Conservation (phyloP, 2,888 invertebrate species). For the Dryobotodes eremita region DNA sequence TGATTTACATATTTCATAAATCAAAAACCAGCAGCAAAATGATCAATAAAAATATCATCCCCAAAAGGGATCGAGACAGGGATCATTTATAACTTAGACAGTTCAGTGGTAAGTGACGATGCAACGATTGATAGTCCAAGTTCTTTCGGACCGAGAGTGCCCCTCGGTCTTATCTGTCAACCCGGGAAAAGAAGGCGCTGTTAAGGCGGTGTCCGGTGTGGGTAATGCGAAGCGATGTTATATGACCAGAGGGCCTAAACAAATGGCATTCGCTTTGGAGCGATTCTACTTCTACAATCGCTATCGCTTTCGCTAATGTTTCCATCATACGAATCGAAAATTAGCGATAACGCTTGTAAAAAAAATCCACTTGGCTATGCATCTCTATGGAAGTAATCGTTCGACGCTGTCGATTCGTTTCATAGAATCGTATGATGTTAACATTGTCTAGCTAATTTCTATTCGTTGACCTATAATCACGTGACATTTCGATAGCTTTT, state of each 20-base stretch:
- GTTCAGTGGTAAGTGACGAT: slow-evolving; percentile 51
- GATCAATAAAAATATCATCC: slow-evolving; percentile 34
- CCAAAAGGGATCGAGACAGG: slow-evolving; percentile 27
- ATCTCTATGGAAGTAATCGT: no score
- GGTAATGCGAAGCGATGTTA: slow-evolving; percentile 19
- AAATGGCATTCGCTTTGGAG: no score
- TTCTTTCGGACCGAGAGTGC: slow-evolving; percentile 42
- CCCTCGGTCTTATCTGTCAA: slow-evolving; percentile 56
- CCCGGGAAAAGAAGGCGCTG: slow-evolving; percentile 1
- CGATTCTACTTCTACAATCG: no score
- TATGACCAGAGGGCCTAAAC: not conserved
- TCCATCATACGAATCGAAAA: no score
- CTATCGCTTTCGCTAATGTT: no score
- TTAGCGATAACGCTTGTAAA: no score
- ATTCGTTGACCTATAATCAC: no score
- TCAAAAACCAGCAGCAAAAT: slow-evolving; percentile 26
- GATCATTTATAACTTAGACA: slow-evolving; percentile 60
- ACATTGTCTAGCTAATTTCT: no score
- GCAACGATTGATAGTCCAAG: slow-evolving; percentile 62
- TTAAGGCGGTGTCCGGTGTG: not conserved
- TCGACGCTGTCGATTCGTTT: no score
- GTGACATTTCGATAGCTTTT: no score
- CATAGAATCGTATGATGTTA: no score
- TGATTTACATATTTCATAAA: slow-evolving; percentile 39
- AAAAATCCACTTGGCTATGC: no score